phyloP scores from a whole-genome alignment of 37 sponge, comb jelly and placozoan species.

The Theonella swinhoei region DNA sequence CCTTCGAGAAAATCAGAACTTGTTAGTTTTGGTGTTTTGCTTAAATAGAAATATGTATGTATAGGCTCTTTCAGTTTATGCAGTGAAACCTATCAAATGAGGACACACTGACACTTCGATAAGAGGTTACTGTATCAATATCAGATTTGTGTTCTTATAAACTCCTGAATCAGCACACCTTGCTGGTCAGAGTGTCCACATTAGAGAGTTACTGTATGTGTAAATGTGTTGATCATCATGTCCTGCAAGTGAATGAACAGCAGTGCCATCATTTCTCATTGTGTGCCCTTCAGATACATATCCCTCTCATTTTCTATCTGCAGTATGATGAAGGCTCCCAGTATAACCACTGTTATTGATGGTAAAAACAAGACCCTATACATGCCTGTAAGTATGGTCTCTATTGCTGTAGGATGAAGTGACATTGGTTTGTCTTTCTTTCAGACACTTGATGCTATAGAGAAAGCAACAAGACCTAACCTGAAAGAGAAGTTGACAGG shows the following conservation, averaged over 20 bases:
- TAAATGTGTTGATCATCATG: no score
- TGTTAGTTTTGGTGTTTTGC: conserved; percentile 46
- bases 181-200: no score
- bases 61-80: background rate
- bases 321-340: conserved; percentile 74
- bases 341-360: conserved; percentile 79
- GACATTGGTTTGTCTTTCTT: background rate
- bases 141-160: background rate
- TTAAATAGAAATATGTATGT: background rate
- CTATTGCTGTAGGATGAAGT: background rate
- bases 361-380: conserved; percentile 91
- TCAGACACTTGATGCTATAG: conserved; percentile 69
- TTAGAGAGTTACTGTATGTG: no score
- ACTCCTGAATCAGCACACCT: no score
- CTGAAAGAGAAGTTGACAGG: conserved; percentile 76
- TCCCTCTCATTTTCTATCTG: no score
- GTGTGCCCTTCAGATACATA: no score
- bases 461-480: conserved; percentile 81
- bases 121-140: background rate
- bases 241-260: no score
- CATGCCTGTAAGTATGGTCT: conserved; percentile 68
- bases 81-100: background rate
- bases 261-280: no score
- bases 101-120: background rate
- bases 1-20: conserved; percentile 72